These are phyloP conservation scores for Pantelozetes paolii DNA, from an alignment of 2,888 invertebrate species.

Conservation along the genomic window DNA sequence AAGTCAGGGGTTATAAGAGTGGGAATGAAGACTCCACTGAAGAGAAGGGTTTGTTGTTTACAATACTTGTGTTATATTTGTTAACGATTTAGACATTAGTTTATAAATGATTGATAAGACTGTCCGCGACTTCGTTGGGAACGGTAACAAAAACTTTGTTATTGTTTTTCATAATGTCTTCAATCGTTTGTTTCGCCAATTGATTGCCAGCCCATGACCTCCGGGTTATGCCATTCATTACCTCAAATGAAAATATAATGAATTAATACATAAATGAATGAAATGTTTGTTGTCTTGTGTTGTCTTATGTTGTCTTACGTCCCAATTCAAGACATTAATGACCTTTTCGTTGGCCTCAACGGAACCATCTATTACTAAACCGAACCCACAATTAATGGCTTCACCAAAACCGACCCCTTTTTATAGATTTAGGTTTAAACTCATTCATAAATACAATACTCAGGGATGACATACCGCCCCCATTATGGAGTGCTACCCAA, in stretches of 20 bases:
- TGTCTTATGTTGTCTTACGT: slow-evolving; percentile 58
- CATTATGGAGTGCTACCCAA: slow-evolving; percentile 61
- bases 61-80: no score
- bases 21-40: slow-evolving; percentile 6
- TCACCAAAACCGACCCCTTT: slow-evolving; percentile 51
- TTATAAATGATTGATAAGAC: slow-evolving; percentile 16
- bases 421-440: no score
- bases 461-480: slow-evolving; percentile 54
- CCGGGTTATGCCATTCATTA: slow-evolving; percentile 51
- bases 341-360: slow-evolving; percentile 56
- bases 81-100: not conserved
- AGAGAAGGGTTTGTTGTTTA: slow-evolving; percentile 1
- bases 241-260: slow-evolving; percentile 13
- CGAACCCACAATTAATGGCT: slow-evolving; percentile 63
- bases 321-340: slow-evolving; percentile 59
- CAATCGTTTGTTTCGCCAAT: slow-evolving; percentile 57
- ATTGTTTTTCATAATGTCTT: slow-evolving; percentile 56
- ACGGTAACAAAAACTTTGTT: slow-evolving; percentile 57
- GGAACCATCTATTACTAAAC: slow-evolving; percentile 60
- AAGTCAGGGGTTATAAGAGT: slow-evolving; percentile 25
- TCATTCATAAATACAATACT: no score
- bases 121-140: slow-evolving; percentile 51
- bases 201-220: slow-evolving; percentile 60
- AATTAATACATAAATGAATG: slow-evolving; percentile 10
- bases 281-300: no score